Conservation (phyloP, 1,140 invertebrate genomes). For the Musca domestica region DNA sequence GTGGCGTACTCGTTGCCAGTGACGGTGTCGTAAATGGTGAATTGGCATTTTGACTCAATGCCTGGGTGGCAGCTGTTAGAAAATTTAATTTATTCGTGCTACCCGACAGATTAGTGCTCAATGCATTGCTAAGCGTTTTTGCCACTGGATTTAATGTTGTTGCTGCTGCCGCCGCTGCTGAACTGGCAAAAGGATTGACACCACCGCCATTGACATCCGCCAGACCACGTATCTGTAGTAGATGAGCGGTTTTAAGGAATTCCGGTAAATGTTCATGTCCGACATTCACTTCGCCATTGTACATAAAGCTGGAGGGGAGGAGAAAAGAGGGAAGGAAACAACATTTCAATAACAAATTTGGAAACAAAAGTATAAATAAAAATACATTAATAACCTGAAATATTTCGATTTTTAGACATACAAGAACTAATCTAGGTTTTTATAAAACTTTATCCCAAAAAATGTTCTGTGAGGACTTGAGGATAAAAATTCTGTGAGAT, state of each 20-base stretch:
- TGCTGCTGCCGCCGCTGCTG: conserved; percentile 32
- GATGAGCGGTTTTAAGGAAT: conserved; percentile 86
- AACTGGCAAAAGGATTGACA: conserved; percentile 17
- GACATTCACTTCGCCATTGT: conserved; percentile 90
- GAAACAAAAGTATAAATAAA: no score
- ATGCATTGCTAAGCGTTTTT: not conserved
- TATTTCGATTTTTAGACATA: no score
- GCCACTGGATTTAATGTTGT: conserved; percentile 17
- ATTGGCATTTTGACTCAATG: conserved; percentile 25
- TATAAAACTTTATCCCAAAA: not conserved
- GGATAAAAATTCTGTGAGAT: no score
- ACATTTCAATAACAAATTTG: no score
- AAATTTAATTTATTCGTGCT: conserved; percentile 17
- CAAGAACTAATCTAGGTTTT: no score
- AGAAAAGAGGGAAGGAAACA: no score
- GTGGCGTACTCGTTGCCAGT: conserved; percentile 24
- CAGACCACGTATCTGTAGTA: conserved; percentile 84
- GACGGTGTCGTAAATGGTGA: conserved; percentile 17
- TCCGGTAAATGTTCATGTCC: conserved; percentile 85
- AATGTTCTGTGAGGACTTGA: no score
- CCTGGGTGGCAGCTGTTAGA: conserved; percentile 24
- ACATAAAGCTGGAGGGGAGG: conserved; percentile 74
- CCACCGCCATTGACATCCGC: conserved; percentile 65
- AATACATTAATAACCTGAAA: no score
- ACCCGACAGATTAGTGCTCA: conserved; percentile 2